Evolutionary conservation across 2,113 vertebrate species (phyloP).

Genomic region (Plecotus auritus): DNA sequence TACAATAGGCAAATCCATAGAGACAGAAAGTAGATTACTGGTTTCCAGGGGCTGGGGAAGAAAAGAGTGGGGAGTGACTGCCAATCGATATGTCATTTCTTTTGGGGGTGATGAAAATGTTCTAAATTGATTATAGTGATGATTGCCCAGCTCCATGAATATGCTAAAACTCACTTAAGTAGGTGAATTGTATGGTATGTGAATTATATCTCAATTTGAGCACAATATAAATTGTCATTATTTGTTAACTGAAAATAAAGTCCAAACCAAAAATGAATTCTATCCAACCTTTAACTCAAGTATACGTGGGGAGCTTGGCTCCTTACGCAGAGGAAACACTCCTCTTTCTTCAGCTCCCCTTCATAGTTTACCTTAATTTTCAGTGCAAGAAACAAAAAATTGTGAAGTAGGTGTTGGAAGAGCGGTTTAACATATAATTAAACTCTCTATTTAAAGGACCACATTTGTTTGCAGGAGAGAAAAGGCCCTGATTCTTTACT

Average conservation of each 20-base stretch:
- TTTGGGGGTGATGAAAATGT: neutral
- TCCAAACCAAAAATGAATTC: neutral
- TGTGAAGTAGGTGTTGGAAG: neutral
- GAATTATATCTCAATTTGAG: neutral
- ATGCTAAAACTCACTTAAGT: neutral
- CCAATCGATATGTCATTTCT: neutral
- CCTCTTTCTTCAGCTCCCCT: neutral
- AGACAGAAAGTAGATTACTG: neutral
- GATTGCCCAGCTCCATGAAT: neutral
- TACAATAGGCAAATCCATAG: neutral
- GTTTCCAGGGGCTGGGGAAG: neutral
- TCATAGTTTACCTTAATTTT: neutral
- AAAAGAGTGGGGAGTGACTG: neutral
- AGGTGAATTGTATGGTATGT: neutral
- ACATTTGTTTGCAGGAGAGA: neutral
- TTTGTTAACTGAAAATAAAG: slow-evolving; percentile 37
- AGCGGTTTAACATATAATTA: neutral
- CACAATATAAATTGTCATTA: neutral
- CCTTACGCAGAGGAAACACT: neutral
- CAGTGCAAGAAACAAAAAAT: neutral
- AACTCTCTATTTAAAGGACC: neutral
- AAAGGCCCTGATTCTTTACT: slow-evolving; percentile 2
- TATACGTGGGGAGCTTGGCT: neutral
- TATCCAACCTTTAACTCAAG: neutral
- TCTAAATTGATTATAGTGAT: neutral